A percentile compares a stretch with the other conserved stretches of the same genome.
These are phyloP conservation scores for Dicycla oo DNA, from an alignment of 2,888 invertebrate species.

Conservation along the genomic window DNA sequence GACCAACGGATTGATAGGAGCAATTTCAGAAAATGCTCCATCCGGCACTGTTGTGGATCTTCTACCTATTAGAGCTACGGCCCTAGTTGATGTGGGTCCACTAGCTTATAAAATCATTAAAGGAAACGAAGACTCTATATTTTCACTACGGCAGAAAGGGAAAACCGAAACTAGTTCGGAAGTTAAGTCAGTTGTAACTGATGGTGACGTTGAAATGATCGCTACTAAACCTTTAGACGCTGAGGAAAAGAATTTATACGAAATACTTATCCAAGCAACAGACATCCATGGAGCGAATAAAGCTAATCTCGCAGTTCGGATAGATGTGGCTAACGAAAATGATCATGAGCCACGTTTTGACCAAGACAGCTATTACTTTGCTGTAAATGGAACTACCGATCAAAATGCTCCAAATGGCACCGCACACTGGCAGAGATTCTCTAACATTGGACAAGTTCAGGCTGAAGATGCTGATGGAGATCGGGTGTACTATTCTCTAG, in stretches of 20 bases:
- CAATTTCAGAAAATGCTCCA: conserved; percentile 94
- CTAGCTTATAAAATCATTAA: conserved; percentile 95
- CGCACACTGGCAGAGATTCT: conserved; percentile 94
- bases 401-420: conserved; percentile 91
- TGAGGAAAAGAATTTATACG: conserved; percentile 93
- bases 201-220: conserved; percentile 93
- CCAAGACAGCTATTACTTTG: conserved; percentile 94
- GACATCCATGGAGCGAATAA: conserved; percentile 95
- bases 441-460: conserved; percentile 95
- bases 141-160: conserved; percentile 92
- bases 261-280: conserved; percentile 94
- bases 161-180: conserved; percentile 84
- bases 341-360: conserved; percentile 97
- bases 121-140: conserved; percentile 93
- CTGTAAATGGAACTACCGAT: conserved; percentile 92
- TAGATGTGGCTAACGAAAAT: conserved; percentile 96
- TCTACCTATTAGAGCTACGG: conserved; percentile 93
- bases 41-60: conserved; percentile 93
- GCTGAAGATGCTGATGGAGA: conserved; percentile 98
- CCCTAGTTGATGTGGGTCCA: conserved; percentile 92
- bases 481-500: conserved; percentile 96
- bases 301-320: conserved; percentile 94
- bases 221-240: conserved; percentile 94
- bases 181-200: conserved; percentile 89
- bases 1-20: conserved; percentile 92